Evolutionary conservation across 2,888 invertebrate genomes (phyloP).

Genomic region (Bhutanitis thaidina): DNA sequence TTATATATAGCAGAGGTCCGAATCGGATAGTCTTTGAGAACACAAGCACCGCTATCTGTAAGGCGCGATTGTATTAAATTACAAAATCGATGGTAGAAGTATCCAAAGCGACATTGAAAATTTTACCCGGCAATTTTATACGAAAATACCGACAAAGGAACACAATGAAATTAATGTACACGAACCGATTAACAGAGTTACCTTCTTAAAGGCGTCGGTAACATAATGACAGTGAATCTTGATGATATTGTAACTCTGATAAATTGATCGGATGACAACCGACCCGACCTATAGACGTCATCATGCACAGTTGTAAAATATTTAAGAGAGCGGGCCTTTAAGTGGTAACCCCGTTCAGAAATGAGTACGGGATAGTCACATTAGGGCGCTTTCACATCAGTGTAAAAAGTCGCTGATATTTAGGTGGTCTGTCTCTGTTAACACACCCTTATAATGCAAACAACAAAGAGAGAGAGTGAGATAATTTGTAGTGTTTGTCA

Average conservation of each 20-base stretch:
- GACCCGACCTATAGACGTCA: background rate
- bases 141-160: background rate
- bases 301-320: background rate
- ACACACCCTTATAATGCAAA: no score
- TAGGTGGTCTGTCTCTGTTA: no score
- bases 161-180: background rate
- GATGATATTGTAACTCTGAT: background rate
- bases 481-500: no score
- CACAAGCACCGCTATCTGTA: constrained; percentile 14
- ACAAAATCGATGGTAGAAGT: constrained; percentile 13
- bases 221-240: background rate
- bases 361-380: background rate
- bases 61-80: constrained; percentile 11
- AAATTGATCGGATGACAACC: background rate
- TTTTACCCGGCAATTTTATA: background rate
- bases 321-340: background rate
- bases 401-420: background rate
- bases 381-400: background rate
- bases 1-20: background rate
- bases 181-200: no score
- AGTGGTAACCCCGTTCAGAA: background rate
- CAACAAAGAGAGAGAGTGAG: no score
- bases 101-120: constrained; percentile 5
- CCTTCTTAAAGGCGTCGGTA: background rate
- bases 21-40: background rate